Base-by-base conservation (phyloP, 2,797 vertebrate species). In the Karalla daura region DNA sequence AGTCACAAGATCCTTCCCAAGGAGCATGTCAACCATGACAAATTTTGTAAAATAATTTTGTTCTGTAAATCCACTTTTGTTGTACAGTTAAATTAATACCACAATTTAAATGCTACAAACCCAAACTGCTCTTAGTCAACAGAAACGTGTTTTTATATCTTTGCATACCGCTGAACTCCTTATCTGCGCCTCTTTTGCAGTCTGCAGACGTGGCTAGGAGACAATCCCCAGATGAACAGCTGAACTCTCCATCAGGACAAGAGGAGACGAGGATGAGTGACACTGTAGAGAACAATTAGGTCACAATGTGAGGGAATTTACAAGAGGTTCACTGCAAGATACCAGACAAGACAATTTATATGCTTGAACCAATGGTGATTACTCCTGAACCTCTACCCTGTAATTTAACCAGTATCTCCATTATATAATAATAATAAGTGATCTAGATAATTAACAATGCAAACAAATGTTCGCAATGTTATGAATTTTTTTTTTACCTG, bases 1-100 rank as follows among this genome's bases (percentile, higher is more conserved):
- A 95, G 60, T 89, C 44, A 70, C 94, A 95, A 14, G 86, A 87
- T 6, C 91, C 93, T 92, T 44, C 24, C 74, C 3, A 13, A 17
- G 20, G n/a, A 40, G 9, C n/a, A 4, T 15, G 8, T n/a, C 1
- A 17, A 5, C 8, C 15, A 45, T 37, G 24, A 15, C 5, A 36
- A n/a, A n/a, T 30, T 30, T 30, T 18, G 17, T 28, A 2, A 24
- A 60, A 37, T 13, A 25, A 68, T 10, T 0, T 12, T 27, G 2
- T 20, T 27, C 43, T 36, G 2, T 33, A 10, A 11, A 18, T 47
- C 36, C 11, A 20, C 5, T 25, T 20, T 23, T 10, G 44, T 36
- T 30, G 1, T 35, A 10, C 33, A 12, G 59, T 53, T 21, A 28
- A 33, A 43, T n/a, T 44, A 45, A 24, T 53, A 40, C 21, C 5